These are phyloP conservation scores for Spheniscus humboldti DNA, from an alignment of 2,797 vertebrate species.

Conservation along the genomic window DNA sequence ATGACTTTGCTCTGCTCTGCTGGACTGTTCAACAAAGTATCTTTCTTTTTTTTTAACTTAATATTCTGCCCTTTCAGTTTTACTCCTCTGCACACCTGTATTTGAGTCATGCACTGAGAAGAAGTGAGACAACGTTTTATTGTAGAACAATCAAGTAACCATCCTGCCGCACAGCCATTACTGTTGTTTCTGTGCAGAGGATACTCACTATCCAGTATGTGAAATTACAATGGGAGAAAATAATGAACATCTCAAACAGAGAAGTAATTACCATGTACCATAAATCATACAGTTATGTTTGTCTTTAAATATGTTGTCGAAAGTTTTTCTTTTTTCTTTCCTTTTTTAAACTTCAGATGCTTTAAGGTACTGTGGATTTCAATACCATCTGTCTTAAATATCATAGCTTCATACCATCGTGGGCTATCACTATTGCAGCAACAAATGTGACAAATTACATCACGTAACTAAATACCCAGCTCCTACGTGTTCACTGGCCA, in stretches of 20 bases:
- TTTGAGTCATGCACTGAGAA: neutral
- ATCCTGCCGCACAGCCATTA: neutral
- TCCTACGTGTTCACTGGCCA: neutral
- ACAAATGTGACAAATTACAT: neutral
- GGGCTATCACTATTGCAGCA: neutral
- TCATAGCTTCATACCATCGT: neutral
- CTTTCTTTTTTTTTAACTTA: neutral
- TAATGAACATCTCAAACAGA: neutral
- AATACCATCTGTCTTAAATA: neutral
- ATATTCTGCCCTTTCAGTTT: neutral
- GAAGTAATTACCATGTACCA: slow-evolving; percentile 23
- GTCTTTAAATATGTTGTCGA: neutral
- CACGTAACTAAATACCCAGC: neutral
- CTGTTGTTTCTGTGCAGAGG: slow-evolving; percentile 18
- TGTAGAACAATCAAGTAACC: neutral
- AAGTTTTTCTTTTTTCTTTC: neutral
- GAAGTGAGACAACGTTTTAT: neutral
- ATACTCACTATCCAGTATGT: slow-evolving; percentile 32
- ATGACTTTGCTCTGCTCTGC: neutral
- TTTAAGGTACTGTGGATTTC: neutral
- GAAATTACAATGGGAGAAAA: slow-evolving; percentile 42
- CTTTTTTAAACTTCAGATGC: neutral
- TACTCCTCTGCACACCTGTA: slow-evolving; percentile 2
- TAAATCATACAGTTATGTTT: slow-evolving; percentile 24
- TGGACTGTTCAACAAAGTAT: neutral